phyloP scores from a whole-genome alignment of 2,888 invertebrate species.

The Macaria liturata region DNA sequence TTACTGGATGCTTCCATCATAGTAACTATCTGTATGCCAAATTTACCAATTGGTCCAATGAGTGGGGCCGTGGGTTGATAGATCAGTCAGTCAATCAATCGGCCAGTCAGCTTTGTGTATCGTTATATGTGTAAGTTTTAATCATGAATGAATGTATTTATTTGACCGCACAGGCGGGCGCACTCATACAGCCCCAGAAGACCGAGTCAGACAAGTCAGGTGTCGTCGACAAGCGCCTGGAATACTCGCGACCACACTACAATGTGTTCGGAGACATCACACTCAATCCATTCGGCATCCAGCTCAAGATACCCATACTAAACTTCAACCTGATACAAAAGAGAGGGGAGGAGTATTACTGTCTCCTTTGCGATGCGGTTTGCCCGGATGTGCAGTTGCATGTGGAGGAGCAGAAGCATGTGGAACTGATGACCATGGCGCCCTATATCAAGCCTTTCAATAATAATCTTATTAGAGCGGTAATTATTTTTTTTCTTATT shows the following conservation, averaged over 20 bases:
- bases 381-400: conserved; percentile 18
- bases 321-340: conserved; percentile 21
- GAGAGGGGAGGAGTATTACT: conserved; percentile 9
- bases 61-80: too few relatives aligned
- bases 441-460: conserved; percentile 37
- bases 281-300: conserved; percentile 20
- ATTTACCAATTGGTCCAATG: too few relatives aligned
- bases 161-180: too few relatives aligned
- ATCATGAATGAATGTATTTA: too few relatives aligned
- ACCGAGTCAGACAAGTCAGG: conserved; percentile 2
- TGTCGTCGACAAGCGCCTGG: background rate
- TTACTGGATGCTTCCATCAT: too few relatives aligned
- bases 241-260: background rate
- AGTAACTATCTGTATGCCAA: too few relatives aligned
- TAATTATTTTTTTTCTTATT: conserved; percentile 29
- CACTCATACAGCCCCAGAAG: conserved; percentile 1
- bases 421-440: conserved; percentile 18
- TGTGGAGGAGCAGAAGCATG: conserved; percentile 19
- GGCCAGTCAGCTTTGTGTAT: too few relatives aligned
- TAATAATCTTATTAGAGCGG: conserved; percentile 40
- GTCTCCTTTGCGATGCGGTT: conserved; percentile 23
- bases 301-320: conserved; percentile 19
- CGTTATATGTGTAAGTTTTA: too few relatives aligned
- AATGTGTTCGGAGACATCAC: conserved; percentile 19
- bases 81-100: too few relatives aligned